Percentiles rank a stretch among this genome's conserved stretches.
These are phyloP conservation scores for Oreotrochilus melanogaster DNA, from an alignment of 2,113 vertebrate species.

Conservation along the genomic window DNA sequence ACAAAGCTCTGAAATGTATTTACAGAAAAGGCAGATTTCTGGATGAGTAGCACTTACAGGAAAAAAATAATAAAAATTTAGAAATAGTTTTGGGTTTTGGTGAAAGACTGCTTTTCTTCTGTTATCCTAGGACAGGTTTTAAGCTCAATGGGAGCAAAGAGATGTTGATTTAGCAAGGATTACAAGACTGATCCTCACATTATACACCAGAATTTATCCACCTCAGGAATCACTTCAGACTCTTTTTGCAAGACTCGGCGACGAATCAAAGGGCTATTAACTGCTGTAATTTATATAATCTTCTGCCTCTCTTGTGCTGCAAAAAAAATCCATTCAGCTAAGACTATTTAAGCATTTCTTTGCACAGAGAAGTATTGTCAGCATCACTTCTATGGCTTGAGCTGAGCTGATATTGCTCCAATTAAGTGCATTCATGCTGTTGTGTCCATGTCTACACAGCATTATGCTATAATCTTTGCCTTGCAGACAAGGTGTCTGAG, in stretches of 20 bases:
- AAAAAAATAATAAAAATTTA: not conserved
- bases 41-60: not conserved
- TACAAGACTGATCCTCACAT: slow-evolving; percentile 38
- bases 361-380: slow-evolving; percentile 30
- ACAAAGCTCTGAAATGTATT: not conserved
- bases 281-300: slow-evolving; percentile 50
- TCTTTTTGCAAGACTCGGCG: not conserved
- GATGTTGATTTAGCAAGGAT: slow-evolving; percentile 37
- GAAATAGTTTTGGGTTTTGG: not conserved
- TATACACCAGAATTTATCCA: slow-evolving; percentile 26
- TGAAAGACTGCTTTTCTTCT: not conserved
- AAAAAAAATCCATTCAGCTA: slow-evolving; percentile 33
- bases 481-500: slow-evolving; percentile 53
- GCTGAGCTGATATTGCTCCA: not conserved
- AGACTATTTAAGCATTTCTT: slow-evolving; percentile 14
- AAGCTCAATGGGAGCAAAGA: not conserved
- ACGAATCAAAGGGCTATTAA: slow-evolving; percentile 43
- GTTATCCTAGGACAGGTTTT: slow-evolving; percentile 13
- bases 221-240: slow-evolving; percentile 32
- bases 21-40: not conserved
- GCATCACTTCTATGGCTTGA: not conserved
- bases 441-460: not conserved
- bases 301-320: not conserved
- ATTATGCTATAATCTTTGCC: not conserved
- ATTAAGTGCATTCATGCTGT: slow-evolving; percentile 25